Evolutionary conservation across 2,888 invertebrate species (phyloP), one percentile per base, ranked within the genome.

Genomic region (Harpalus rubripes): DNA sequence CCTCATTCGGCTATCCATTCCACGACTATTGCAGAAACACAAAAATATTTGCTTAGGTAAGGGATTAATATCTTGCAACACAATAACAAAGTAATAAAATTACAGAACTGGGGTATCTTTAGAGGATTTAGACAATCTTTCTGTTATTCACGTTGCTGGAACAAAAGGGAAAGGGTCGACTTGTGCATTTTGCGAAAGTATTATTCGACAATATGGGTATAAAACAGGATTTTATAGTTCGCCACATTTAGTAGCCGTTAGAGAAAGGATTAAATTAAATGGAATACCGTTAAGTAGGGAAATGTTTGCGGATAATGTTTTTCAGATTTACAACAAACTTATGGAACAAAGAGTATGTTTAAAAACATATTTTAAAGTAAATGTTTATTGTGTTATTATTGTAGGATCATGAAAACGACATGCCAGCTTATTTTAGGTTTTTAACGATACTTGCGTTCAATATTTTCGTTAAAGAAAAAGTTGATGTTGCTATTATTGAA

Each of bases 141-240:
- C 97, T 81, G 94, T 98, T 61, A 98, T 99, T 89, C 99, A 99
- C 92, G 95, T 99, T 6, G 95, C 98, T 85, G 99, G 99, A 8
- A 99, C 99, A 0, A 99, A 99, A 92, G 99, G 99, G 80, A 99
- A 99, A 94, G 97, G 97, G 22, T 98, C 98, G 16, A 98, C 98
- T 0, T 98, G 98, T 90, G 98, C 98, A 0, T 95, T 97, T 91
- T 95, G 95, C 87, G 99, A 99, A 91, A 95, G 96, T 0, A 96
- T 99, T 86, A 92, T 99, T 8, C 94, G 97, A 0, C 92, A 94
- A 26, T 95, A 96, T 89, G 98, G 98, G 1, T 95, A 94, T 89
- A 95, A 94, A 88, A 99, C 99, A 0, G 99, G 99, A 6, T 97
- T 99, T 90, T 99, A 95, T 91, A 98, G 98, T 76, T 99, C 99